Conservation (phyloP, 1,140 invertebrate species). For the Drosophila bocki region DNA sequence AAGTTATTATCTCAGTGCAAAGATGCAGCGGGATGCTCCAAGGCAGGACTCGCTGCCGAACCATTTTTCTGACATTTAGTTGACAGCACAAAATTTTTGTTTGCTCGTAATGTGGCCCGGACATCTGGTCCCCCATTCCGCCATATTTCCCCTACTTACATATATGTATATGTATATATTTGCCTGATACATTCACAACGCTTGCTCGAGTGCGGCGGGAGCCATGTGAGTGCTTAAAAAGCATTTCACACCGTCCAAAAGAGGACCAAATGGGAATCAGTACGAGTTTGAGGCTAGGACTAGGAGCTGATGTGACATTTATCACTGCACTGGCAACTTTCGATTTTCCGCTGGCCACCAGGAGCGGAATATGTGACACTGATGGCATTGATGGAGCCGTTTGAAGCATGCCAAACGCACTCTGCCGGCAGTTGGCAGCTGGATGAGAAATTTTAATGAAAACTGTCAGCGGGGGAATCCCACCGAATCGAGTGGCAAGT, state of each 20-base stretch:
- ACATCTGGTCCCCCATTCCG: slow-evolving; percentile 26
- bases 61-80: slow-evolving; percentile 83
- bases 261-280: not conserved
- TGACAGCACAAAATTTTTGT: slow-evolving; percentile 83
- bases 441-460: slow-evolving; percentile 71
- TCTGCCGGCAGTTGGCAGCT: slow-evolving; percentile 24
- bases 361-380: slow-evolving; percentile 7
- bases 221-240: slow-evolving; percentile 76
- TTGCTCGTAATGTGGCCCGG: slow-evolving; percentile 73
- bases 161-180: not conserved
- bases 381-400: slow-evolving; percentile 74
- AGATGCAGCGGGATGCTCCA: slow-evolving; percentile 19
- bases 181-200: slow-evolving; percentile 42
- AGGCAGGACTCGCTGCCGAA: slow-evolving; percentile 50
- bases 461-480: slow-evolving; percentile 50
- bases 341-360: slow-evolving; percentile 38
- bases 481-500: slow-evolving; percentile 7
- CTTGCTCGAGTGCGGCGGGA: slow-evolving; percentile 17
- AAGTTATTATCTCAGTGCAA: slow-evolving; percentile 8
- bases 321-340: slow-evolving; percentile 71
- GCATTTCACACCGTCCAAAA: slow-evolving; percentile 59
- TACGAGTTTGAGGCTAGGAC: slow-evolving; percentile 4
- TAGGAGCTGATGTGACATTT: slow-evolving; percentile 76
- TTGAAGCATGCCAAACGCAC: slow-evolving; percentile 59
- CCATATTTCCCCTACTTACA: not conserved